These are phyloP conservation scores for Pelagia noctiluca DNA, from an alignment of 30 jellyfish, hydroid and myxozoan species.

Conservation along the genomic window DNA sequence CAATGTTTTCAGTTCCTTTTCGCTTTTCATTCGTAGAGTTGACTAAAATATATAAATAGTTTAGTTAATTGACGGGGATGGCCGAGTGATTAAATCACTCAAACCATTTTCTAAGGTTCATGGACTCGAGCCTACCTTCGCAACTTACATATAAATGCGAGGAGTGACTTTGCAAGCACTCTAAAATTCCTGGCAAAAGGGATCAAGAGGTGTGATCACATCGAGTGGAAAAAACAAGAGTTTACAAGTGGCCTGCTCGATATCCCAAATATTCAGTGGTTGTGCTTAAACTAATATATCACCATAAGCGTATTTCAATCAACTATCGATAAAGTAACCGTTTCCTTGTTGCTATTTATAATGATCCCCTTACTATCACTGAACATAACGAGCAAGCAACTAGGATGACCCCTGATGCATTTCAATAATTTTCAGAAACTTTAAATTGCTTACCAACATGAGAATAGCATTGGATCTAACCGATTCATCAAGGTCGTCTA, in stretches of 20 bases:
- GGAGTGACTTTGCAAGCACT: no score
- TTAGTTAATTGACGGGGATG: background rate
- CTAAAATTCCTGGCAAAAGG: no score
- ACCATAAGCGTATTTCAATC: no score
- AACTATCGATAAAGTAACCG: no score
- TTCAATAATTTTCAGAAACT: background rate
- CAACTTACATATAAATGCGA: no score
- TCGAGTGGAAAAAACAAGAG: no score
- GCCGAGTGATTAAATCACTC: background rate
- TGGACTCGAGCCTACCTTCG: background rate
- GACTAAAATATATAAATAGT: conserved; percentile 43
- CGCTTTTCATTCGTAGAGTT: conserved; percentile 77
- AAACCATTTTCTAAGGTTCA: background rate
- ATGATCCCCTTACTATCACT: no score
- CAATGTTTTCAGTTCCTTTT: conserved; percentile 61
- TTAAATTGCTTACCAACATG: conserved; percentile 54
- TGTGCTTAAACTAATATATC: no score
- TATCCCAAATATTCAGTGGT: no score
- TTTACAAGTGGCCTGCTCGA: no score
- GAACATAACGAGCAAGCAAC: background rate
- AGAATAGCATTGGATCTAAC: conserved; percentile 61
- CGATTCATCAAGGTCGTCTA: conserved; percentile 71
- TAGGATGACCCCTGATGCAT: background rate
- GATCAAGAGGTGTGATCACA: no score
- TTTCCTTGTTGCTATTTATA: no score